Base-by-base conservation (phyloP, 2,113 vertebrate species). In the Erythrolamprus reginae region DNA sequence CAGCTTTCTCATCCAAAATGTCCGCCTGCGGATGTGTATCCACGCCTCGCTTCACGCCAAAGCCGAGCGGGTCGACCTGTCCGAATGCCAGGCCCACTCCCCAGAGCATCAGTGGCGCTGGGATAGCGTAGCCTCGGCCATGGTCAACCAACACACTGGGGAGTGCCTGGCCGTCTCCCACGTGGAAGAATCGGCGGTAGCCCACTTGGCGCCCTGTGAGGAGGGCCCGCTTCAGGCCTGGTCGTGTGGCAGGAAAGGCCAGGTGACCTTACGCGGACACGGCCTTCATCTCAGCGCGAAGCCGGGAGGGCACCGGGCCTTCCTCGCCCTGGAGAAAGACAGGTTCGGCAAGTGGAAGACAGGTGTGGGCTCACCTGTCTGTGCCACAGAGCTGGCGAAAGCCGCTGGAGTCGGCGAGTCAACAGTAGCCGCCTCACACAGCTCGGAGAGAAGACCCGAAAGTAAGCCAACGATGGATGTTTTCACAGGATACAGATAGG, bases 181-280 rank as follows among this genome's bases (percentile, higher is more conserved):
- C 61, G 82, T 0, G 0, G 93, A 19, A n/a, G 94, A 97, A 45
- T 93, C 96, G 0, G 95, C 96, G 21, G 87, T 94, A 1, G 96
- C 98, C 65, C 95, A 94, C 56, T 82, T 98, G 93, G 96, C 96
- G 91, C 70, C 94, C 56, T 99, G 98, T 0, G 93, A 94, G 82
- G 92, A 61, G 86, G 17, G 12, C 10, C 93, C 93, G 9, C 93
- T 15, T n/a, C 98, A 98, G 92, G 86, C 84, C 0, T 98, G 98
- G 98, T 94, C 92, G 82, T 98, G 98, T 94, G 97, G 98, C 93
- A 98, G 96, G 93, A 97, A 96, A 92, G 98, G 98, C 23, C 98
- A 97, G n/a, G 90, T 99, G 89, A 98, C 95, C 15, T 94, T 98
- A 47, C 93, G 94, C 2, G 95, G 95, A 51, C 92, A 94, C 23